Percentiles rank a stretch among this genome's conserved stretches.
These are phyloP conservation scores for Rhysida immarginata DNA, from an alignment of 1,140 invertebrate genomes.

Conservation along the genomic window DNA sequence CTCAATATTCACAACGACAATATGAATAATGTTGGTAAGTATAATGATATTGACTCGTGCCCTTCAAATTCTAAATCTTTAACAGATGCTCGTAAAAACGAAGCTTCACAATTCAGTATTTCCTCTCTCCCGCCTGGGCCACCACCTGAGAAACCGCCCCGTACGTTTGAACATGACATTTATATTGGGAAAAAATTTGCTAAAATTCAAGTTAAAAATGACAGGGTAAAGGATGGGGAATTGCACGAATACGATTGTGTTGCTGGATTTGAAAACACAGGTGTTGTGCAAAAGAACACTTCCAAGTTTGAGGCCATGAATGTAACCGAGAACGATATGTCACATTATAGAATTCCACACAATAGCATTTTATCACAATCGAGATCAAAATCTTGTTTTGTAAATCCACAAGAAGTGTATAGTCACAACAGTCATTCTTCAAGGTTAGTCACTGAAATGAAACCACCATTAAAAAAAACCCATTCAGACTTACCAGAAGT, in stretches of 20 bases:
- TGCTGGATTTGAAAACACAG: neutral
- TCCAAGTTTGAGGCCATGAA: neutral
- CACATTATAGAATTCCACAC: neutral
- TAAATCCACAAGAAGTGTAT: too few species aligned
- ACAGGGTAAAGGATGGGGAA: neutral
- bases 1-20: too few species aligned
- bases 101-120: too few species aligned
- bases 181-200: neutral
- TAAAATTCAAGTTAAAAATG: neutral
- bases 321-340: neutral
- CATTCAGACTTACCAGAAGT: neutral
- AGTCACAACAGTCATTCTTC: too few species aligned
- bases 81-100: too few species aligned
- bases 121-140: slow-evolving; percentile 46
- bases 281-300: neutral
- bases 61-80: too few species aligned
- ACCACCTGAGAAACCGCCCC: slow-evolving; percentile 51
- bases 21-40: too few species aligned
- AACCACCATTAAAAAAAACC: neutral
- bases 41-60: too few species aligned
- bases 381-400: too few species aligned
- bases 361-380: neutral
- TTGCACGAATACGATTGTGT: neutral
- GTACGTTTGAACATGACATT: slow-evolving; percentile 40
- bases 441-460: neutral